Base-by-base conservation (phyloP, 2,888 invertebrate genomes). In the Elmis aenea region DNA sequence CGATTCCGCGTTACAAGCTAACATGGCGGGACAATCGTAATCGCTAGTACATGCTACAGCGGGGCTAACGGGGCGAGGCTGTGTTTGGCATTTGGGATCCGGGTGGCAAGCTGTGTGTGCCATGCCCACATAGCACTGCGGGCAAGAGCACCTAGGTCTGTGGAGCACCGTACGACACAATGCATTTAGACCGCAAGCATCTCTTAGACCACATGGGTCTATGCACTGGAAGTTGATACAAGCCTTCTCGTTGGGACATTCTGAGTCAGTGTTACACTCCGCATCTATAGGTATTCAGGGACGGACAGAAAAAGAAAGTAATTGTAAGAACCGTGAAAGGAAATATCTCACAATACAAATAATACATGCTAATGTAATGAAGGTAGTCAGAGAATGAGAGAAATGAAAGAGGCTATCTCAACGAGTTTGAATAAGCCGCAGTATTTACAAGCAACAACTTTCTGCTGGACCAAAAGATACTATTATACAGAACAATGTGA, bases 201-300 rank as follows among this genome's bases (percentile, higher is more conserved):
- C 90, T 58, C 88, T 82, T 62, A 90, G 77, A 62, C 81, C 81
- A 74, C 92, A 93, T 51, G 91, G 92, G 72, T 92, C 89, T 71
- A 85, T 79, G 72, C 92, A 93, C 73, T 86, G 85, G 71, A 84
- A 81, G 73, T 86, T 85, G 72, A 89, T 79, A 75, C 92, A 93
- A 67, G 89, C 85, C 75, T 88, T 86, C 73, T 91, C 89, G 73
- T 83, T 83, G 55, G 88, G 83, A 74, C 92, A 93, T 75, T 90
- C 90, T 75, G 81, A 78, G 77, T 92, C 89, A 72, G 82, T 82
- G 75, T 82, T 82, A 76, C 91, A 91, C 81, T 88, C 86, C 57
- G 67, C 67, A 58, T 67, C 69, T 67, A 64, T 55, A 54, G 56
- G 51, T 25, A 42, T 36, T 46, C 44, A 49, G 54, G 57, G 59